Base-by-base conservation (phyloP, 2,888 invertebrate genomes). In the Xylocampa areola region DNA sequence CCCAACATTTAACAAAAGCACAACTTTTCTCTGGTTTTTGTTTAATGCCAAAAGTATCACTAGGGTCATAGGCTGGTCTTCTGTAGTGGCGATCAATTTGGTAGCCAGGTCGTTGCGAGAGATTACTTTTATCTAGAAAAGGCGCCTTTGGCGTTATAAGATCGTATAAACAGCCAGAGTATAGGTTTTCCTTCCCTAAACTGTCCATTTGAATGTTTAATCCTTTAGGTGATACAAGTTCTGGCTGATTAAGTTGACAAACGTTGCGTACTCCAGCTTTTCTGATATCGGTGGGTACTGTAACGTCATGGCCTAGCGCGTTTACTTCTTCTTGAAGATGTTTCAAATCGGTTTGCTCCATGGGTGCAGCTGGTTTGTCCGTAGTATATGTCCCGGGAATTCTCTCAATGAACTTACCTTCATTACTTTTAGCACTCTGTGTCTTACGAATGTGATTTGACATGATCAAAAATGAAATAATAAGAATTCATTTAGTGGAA, bases 21-120 rank as follows among this genome's bases (percentile, higher is more conserved):
- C 92, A 93, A 51, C 84, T 74, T n/a, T 78, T 76, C 60, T 91
- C 90, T 13, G 81, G 78, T 8, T 73, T 81, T 1, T 74, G 76
- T 52, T 54, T 77, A 13, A 58, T 59, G 0, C 94, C 94, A 65
- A 80, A 94, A 36, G 79, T 74, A 39, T 66, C 67, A 19, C 88
- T 63, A 4, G 87, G 81, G 23, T 90, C 74, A 66, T 74, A 94
- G 1, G 89, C 54, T 23, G 89, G 84, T 33, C 51, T 58, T 35
- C 73, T 78, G 55, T 87, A 87, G 4, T 78, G 79, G 1, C 82
- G 77, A 14, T 68, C 43, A 0, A 16, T 71, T 77, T 81, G 65
- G 5, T 62, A 57, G 0, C 65, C 65, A 0, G 57, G 65, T 0
- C 17, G 35, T 49, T 72, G 76, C 8, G 65, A 67, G 2, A 35